phyloP scores from a whole-genome alignment of 2,797 vertebrate species.

The Argya squamiceps region DNA sequence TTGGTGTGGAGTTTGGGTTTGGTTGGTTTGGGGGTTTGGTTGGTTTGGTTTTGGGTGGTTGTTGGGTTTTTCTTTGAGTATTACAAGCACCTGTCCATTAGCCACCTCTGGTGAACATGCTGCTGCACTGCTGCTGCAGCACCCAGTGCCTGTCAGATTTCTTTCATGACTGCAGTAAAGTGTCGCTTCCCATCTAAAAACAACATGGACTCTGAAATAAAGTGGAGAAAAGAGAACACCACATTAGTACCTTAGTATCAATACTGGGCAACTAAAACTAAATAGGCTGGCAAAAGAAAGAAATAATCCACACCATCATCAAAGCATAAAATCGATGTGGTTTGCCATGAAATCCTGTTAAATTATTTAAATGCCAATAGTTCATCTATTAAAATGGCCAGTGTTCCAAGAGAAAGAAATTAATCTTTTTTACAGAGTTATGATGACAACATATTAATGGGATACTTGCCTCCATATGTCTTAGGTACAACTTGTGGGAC shows the following conservation, averaged over 20 bases:
- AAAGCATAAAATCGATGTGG: background rate
- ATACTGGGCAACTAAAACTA: background rate
- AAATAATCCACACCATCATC: background rate
- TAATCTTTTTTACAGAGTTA: background rate
- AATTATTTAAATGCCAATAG: background rate
- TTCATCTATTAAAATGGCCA: background rate
- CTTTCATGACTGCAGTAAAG: constrained; percentile 80
- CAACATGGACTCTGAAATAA: constrained; percentile 91
- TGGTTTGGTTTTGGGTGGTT: background rate
- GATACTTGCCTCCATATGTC: constrained; percentile 83
- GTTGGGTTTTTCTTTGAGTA: background rate
- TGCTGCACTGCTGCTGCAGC: background rate
- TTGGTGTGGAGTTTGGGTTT: background rate
- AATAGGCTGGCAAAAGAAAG: background rate
- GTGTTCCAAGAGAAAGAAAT: background rate
- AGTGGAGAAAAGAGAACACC: background rate
- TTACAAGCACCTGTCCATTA: background rate
- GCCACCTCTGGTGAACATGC: background rate
- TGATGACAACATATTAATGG: background rate
- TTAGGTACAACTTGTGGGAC: constrained; percentile 86
- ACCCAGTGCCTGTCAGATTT: background rate
- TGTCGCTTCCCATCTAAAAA: constrained; percentile 96
- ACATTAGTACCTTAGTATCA: background rate
- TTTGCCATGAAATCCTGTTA: background rate
- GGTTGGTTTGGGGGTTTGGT: background rate